phyloP scores from a whole-genome alignment of 2,888 invertebrate species.

The Abscondita cerata region DNA sequence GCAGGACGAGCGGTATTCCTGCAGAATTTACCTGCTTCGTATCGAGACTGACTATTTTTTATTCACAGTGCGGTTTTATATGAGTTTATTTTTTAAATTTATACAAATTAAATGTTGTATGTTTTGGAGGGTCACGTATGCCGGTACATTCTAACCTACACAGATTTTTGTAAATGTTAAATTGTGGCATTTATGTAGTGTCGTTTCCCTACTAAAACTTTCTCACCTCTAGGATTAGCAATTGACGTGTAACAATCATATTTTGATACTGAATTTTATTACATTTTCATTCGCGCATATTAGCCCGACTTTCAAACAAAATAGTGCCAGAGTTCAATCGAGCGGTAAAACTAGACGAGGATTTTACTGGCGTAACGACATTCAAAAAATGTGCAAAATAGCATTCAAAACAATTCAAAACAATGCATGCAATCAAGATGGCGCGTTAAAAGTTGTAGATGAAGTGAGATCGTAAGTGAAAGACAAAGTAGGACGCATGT shows the following conservation, averaged over 20 bases:
- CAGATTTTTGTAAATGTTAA: conserved; percentile 24
- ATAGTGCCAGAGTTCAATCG: no score
- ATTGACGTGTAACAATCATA: background rate
- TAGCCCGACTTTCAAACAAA: no score
- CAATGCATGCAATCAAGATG: conserved; percentile 26
- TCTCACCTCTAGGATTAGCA: background rate
- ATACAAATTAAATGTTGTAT: background rate
- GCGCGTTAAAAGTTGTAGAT: conserved; percentile 25
- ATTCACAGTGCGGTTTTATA: conserved; percentile 21
- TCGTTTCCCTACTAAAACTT: conserved; percentile 1
- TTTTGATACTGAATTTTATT: background rate
- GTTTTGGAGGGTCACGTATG: background rate
- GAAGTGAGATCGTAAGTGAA: conserved; percentile 16
- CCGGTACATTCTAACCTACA: conserved; percentile 10
- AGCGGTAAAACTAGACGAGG: no score
- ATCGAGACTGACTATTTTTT: conserved; percentile 25
- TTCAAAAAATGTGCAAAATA: background rate
- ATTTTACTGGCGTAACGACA: no score
- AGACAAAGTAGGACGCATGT: conserved; percentile 26
- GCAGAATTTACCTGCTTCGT: conserved; percentile 30
- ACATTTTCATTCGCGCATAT: no score
- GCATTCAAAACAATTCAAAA: conserved; percentile 12
- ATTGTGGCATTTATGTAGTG: conserved; percentile 28
- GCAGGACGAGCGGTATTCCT: conserved; percentile 59
- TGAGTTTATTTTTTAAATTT: no score